Evolutionary conservation across 2,888 invertebrate genomes (phyloP).

Genomic region (Brachypalpus laphriformis): DNA sequence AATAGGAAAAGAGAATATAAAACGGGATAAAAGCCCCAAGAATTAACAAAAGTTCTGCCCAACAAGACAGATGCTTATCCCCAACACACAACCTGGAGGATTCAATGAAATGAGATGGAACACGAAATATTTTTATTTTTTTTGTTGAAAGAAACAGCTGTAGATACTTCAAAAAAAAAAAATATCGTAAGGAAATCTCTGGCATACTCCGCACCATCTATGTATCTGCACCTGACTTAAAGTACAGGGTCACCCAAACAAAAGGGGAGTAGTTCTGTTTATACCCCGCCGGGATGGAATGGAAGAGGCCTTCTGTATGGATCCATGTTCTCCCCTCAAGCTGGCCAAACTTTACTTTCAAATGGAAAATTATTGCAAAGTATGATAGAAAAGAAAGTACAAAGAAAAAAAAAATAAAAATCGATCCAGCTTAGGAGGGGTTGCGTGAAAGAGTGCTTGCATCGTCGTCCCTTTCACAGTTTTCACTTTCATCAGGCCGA

Average conservation of each 20-base stretch:
- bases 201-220: neutral
- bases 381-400: conserved; percentile 1
- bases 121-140: conserved; percentile 31
- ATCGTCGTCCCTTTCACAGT: conserved; percentile 3
- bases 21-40: conserved; percentile 46
- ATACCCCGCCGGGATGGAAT: conserved; percentile 2
- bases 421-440: conserved; percentile 38
- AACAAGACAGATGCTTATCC: conserved; percentile 64
- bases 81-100: conserved; percentile 6
- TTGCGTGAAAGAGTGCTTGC: neutral
- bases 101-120: conserved; percentile 64
- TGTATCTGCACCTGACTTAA: conserved; percentile 61
- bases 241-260: conserved; percentile 38
- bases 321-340: conserved; percentile 1
- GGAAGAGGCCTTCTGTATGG: neutral
- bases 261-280: neutral
- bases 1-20: conserved; percentile 29
- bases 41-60: conserved; percentile 57
- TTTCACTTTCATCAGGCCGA: conserved; percentile 40
- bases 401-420: conserved; percentile 24
- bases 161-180: neutral
- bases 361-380: conserved; percentile 58
- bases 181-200: conserved; percentile 10
- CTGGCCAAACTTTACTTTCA: conserved; percentile 44
- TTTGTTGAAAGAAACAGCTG: neutral